Evolutionary conservation across 2,113 vertebrate species (phyloP).

Genomic region (Eolophus roseicapilla): DNA sequence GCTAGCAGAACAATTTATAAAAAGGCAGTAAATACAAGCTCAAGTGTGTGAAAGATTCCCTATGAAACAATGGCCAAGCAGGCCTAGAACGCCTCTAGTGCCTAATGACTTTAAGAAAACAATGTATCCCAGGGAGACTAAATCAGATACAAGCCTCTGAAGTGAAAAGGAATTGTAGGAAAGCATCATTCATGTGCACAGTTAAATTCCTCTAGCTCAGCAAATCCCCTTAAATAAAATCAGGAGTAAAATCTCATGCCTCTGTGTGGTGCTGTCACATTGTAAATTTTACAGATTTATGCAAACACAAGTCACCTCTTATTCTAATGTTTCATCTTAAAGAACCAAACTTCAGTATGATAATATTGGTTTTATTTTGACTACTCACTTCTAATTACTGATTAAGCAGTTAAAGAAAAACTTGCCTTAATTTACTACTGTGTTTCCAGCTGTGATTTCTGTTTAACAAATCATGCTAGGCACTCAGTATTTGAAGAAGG

Average conservation of each 20-base stretch:
- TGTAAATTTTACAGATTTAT: background rate
- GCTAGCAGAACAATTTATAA: background rate
- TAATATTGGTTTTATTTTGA: background rate
- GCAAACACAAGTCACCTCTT: background rate
- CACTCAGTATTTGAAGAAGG: background rate
- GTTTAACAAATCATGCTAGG: background rate
- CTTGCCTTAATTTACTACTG: background rate
- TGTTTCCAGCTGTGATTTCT: background rate
- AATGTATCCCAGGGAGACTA: background rate
- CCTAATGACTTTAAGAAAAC: background rate
- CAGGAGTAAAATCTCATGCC: background rate
- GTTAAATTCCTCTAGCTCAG: background rate
- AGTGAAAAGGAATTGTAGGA: background rate
- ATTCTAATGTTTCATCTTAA: background rate
- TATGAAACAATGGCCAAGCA: background rate
- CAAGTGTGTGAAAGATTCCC: background rate
- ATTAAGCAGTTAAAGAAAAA: background rate
- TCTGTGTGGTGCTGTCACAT: constrained; percentile 59
- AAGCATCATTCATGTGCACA: background rate
- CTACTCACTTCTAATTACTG: background rate
- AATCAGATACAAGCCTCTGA: background rate
- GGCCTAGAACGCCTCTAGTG: background rate
- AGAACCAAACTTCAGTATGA: background rate
- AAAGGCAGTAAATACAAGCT: background rate
- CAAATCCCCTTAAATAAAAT: background rate